Conservation (phyloP, 2,113 vertebrate species). For the Eudorcas thomsonii region DNA sequence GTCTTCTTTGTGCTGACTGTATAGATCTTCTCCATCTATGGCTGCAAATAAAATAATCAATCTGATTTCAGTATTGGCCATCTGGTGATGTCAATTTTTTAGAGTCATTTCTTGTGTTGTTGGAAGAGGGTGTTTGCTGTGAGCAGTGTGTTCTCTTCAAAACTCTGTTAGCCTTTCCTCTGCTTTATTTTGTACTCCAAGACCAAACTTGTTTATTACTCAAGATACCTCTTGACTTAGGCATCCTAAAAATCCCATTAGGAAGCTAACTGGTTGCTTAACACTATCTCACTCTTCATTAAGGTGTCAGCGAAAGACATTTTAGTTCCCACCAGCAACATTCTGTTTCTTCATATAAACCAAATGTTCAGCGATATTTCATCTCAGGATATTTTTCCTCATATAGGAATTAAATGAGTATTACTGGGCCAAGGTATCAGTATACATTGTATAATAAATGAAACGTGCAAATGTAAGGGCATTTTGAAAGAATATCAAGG, state of each 20-base stretch:
- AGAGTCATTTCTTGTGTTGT: no score
- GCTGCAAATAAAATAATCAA: no score
- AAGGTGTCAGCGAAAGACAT: not conserved
- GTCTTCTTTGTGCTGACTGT: no score
- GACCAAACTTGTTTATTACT: no score
- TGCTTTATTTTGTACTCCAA: no score
- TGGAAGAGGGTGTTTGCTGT: no score
- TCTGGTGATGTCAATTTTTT: no score
- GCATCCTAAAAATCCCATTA: not conserved
- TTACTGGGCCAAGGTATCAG: not conserved
- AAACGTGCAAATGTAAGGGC: not conserved
- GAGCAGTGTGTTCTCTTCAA: no score
- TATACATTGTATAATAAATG: not conserved
- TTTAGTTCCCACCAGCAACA: not conserved
- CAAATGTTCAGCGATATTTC: slow-evolving; percentile 5
- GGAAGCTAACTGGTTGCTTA: not conserved
- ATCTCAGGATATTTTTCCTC: slow-evolving; percentile 29
- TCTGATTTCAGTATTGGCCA: no score
- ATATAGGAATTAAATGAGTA: slow-evolving; percentile 20
- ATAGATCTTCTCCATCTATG: no score
- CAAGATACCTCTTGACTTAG: no score
- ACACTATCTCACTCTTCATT: slow-evolving; percentile 42
- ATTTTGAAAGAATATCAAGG: not conserved
- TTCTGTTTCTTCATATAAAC: slow-evolving; percentile 37
- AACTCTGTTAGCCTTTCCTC: no score